Evolutionary conservation across 2,888 invertebrate genomes (phyloP).

Genomic region (Malthinus flaveolus): DNA sequence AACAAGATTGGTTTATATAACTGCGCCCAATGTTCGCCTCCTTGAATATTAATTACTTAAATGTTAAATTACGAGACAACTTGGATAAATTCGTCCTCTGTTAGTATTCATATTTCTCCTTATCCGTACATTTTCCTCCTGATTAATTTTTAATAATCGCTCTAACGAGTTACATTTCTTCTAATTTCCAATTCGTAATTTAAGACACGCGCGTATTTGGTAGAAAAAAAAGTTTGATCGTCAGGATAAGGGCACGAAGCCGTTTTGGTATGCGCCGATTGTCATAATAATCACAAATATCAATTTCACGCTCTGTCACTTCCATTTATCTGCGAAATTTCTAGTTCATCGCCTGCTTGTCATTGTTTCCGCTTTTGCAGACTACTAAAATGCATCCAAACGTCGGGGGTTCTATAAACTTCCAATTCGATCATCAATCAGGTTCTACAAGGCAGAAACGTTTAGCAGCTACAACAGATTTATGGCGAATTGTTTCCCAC

Average conservation of each 20-base stretch:
- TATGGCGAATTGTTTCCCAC: too few species aligned
- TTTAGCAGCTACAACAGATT: too few species aligned
- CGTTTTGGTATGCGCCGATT: background rate
- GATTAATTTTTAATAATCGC: too few species aligned
- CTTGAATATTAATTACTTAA: conserved; percentile 2
- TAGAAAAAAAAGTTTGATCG: too few species aligned
- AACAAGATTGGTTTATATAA: background rate
- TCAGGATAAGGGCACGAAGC: background rate
- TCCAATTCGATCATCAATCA: too few species aligned
- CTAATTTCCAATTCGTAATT: too few species aligned
- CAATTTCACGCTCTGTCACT: background rate
- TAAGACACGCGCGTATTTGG: too few species aligned
- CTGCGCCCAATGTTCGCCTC: background rate
- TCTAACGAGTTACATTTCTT: too few species aligned
- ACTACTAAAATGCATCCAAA: background rate
- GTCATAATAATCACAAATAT: background rate
- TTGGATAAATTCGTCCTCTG: too few species aligned
- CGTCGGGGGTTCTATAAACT: background rate
- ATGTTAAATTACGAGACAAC: background rate
- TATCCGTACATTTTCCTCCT: too few species aligned
- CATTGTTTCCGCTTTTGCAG: background rate
- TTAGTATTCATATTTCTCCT: too few species aligned
- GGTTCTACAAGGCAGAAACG: too few species aligned
- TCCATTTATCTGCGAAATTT: background rate
- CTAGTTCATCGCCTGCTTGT: background rate